Evolutionary conservation across 2,113 vertebrate species (phyloP).

Genomic region (Tretioscincus oriximinensis): DNA sequence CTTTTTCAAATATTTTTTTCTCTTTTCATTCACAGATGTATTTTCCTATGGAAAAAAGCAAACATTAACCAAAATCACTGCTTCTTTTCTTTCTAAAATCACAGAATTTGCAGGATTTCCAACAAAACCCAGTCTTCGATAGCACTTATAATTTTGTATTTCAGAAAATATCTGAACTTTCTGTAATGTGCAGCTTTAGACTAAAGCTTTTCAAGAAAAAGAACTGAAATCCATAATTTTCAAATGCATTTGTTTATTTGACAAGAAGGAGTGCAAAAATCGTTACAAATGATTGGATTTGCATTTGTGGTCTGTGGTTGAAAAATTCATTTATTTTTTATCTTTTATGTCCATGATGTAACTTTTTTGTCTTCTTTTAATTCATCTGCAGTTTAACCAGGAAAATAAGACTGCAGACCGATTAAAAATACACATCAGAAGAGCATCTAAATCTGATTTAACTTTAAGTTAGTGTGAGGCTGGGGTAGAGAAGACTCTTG

Average conservation of each 20-base stretch:
- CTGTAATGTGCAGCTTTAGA: neutral
- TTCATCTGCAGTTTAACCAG: no score
- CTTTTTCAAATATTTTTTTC: constrained; percentile 72
- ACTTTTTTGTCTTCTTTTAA: neutral
- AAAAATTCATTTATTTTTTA: neutral
- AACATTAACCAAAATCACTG: neutral
- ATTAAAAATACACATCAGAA: no score
- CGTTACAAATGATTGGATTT: neutral
- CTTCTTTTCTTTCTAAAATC: neutral
- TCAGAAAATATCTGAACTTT: neutral
- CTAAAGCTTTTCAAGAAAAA: neutral
- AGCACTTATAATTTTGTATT: neutral
- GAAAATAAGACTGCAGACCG: no score
- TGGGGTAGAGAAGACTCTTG: no score
- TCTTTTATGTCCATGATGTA: neutral
- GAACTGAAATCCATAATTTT: neutral
- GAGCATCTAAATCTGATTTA: no score
- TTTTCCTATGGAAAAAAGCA: constrained; percentile 69
- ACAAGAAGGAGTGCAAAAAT: neutral
- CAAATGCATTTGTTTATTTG: neutral
- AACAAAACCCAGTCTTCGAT: neutral
- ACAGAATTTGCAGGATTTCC: constrained; percentile 7
- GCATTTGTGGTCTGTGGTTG: neutral
- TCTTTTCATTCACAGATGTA: constrained; percentile 64
- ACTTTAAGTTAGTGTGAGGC: no score